Evolutionary conservation across 2,888 invertebrate genomes (phyloP).

Genomic region (Cryptus armator): DNA sequence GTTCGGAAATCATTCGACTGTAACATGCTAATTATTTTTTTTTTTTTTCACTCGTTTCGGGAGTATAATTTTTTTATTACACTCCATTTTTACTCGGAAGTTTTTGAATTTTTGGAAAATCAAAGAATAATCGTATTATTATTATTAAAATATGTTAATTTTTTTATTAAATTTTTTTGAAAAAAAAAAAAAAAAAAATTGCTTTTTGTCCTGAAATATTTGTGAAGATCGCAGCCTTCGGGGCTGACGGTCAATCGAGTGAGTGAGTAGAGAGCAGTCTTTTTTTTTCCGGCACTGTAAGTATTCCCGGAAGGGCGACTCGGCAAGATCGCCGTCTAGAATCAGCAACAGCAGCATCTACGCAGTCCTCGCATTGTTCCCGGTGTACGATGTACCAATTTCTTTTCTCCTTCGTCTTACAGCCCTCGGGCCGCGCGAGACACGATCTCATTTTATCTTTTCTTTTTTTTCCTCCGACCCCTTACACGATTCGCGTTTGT

Average conservation of each 20-base stretch:
- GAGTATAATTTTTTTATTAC: no score
- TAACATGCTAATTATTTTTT: no score
- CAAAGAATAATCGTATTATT: no score
- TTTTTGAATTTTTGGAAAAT: no score
- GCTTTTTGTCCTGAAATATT: background rate
- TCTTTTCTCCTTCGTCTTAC: slow-evolving; percentile 79
- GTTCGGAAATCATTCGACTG: no score
- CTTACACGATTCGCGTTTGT: slow-evolving; percentile 84
- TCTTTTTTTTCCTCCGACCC: slow-evolving; percentile 74
- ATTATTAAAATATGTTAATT: no score
- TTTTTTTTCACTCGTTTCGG: no score
- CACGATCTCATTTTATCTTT: slow-evolving; percentile 84
- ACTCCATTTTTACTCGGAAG: no score
- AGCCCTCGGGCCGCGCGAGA: slow-evolving; percentile 73
- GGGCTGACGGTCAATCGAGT: slow-evolving; percentile 25
- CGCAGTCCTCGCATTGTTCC: slow-evolving; percentile 74
- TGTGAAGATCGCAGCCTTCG: background rate
- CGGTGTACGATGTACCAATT: slow-evolving; percentile 82
- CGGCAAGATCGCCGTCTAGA: slow-evolving; percentile 46
- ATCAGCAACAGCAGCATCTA: slow-evolving; percentile 51
- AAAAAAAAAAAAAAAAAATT: background rate
- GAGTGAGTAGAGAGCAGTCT: slow-evolving; percentile 21
- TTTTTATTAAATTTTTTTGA: no score
- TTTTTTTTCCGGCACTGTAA: slow-evolving; percentile 31
- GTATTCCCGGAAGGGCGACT: slow-evolving; percentile 40